Conservation (phyloP, 2,113 vertebrate genomes). For the Bufo gargarizans region DNA sequence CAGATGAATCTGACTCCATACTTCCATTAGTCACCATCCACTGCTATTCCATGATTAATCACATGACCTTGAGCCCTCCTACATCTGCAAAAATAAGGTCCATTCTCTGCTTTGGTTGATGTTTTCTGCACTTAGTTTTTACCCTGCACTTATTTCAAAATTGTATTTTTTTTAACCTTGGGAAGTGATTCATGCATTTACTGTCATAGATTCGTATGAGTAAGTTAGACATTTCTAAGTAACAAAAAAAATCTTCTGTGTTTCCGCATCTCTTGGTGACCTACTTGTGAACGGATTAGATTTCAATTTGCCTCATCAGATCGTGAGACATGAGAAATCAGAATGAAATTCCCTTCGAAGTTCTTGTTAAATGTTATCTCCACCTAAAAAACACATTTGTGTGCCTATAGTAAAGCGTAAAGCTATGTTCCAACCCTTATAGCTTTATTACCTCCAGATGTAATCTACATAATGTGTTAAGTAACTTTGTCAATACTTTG, state of each 20-base stretch:
- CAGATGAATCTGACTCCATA: not conserved
- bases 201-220: not conserved
- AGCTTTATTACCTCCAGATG: not conserved
- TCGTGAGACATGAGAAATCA: not conserved
- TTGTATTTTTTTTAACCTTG: constrained; percentile 5
- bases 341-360: not conserved
- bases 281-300: not conserved
- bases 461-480: not conserved
- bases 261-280: not conserved
- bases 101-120: not conserved
- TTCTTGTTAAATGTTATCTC: not conserved
- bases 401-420: not conserved
- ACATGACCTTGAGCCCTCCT: not conserved
- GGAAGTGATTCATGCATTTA: not conserved
- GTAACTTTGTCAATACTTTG: too few species aligned
- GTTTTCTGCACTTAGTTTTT: not conserved
- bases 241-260: not conserved
- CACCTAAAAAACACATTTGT: not conserved
- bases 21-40: not conserved
- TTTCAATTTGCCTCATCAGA: not conserved
- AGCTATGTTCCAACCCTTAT: not conserved
- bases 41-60: not conserved
- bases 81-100: not conserved
- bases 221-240: constrained; percentile 1
- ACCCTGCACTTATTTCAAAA: not conserved